These are phyloP conservation scores for Acanthornis magna DNA, from an alignment of 2,797 vertebrate genomes.

Conservation along the genomic window DNA sequence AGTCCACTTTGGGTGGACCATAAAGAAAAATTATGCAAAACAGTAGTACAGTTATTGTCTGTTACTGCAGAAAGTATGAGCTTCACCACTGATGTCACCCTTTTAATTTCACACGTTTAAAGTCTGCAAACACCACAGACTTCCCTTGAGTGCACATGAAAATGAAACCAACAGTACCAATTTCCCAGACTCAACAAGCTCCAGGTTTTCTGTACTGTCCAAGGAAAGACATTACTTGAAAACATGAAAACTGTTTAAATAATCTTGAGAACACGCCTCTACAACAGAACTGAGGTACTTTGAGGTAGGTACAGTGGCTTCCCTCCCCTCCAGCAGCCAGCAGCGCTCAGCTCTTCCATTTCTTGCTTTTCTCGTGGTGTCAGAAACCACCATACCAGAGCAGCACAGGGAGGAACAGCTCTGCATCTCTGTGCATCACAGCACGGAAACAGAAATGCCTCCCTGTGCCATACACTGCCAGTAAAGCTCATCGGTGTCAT, in stretches of 20 bases:
- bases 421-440: not conserved
- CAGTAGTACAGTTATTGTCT: not conserved
- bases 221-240: not conserved
- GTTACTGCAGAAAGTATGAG: not conserved
- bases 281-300: not conserved
- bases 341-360: not conserved
- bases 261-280: not conserved
- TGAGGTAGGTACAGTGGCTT: not conserved
- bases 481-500: not conserved
- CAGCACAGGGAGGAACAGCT: not conserved
- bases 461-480: rapidly evolving
- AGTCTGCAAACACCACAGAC: not conserved
- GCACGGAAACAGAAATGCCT: not conserved
- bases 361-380: slow-evolving; percentile 1
- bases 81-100: not conserved
- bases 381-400: slow-evolving; percentile 14
- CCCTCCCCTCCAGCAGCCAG: not conserved
- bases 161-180: not conserved
- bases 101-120: not conserved
- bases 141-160: not conserved
- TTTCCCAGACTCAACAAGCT: not conserved
- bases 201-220: not conserved
- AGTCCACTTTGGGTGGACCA: not conserved
- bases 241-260: not conserved
- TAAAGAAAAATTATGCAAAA: not conserved